A percentile compares a stretch with the other conserved stretches of the same genome.
phyloP scores from a whole-genome alignment of 2,113 vertebrate genomes.

The Oxyruncus cristatus region DNA sequence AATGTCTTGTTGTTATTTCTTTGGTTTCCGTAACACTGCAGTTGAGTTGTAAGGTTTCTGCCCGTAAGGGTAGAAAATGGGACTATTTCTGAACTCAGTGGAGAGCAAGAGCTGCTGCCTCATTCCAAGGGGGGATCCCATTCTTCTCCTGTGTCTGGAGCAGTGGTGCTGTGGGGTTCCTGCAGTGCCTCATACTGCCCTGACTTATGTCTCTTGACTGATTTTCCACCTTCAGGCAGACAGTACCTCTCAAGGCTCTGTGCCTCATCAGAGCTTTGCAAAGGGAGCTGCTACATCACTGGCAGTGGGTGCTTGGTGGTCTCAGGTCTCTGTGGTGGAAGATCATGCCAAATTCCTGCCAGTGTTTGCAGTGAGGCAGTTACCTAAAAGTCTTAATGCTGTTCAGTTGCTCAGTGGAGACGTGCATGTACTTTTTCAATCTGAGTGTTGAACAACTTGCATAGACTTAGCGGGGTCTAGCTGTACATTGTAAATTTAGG shows the following conservation, averaged over 20 bases:
- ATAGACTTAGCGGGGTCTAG: neutral
- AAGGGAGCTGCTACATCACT: neutral
- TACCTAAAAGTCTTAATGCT: neutral
- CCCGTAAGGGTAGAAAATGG: neutral
- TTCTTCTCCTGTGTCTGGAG: neutral
- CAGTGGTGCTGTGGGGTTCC: neutral
- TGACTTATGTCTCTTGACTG: neutral
- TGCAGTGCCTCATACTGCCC: accelerated
- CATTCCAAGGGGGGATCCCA: neutral
- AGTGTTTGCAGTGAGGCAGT: neutral
- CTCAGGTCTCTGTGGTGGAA: neutral
- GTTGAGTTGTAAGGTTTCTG: neutral
- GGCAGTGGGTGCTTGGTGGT: neutral
- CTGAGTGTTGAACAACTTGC: neutral
- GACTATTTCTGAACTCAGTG: accelerated
- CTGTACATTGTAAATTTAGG: neutral
- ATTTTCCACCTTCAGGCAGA: neutral
- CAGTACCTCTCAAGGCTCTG: neutral
- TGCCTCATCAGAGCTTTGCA: neutral
- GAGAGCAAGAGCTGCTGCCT: neutral
- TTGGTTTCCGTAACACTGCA: neutral
- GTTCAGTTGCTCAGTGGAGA: neutral
- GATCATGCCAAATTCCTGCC: neutral
- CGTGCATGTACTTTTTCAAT: neutral
- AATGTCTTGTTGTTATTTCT: neutral